Evolutionary conservation across 1,140 invertebrate species (phyloP), one percentile per base, ranked within the genome.

Genomic region (Physella acuta): DNA sequence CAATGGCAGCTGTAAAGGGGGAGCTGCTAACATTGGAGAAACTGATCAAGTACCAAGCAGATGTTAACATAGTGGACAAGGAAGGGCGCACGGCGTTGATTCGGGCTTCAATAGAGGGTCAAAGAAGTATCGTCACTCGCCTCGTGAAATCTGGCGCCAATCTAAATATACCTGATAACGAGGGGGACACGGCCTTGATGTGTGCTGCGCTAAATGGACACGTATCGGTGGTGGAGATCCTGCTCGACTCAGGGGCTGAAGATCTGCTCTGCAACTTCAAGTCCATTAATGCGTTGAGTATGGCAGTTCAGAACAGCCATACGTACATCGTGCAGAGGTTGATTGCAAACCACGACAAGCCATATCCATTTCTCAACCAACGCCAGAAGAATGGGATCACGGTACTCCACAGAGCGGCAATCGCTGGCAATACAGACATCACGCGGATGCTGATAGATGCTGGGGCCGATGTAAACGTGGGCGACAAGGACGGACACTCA

Each of bases 141-240:
- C 37, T 72, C 24, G 17, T 72, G 49, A 59, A 67, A 36, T 64
- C 71, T 0, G 65, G 65, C 1, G 65, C 71, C 4, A 37, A 72
- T 53, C 8, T 44, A 16, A 56, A 3, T 16, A 68, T 72, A 31
- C n/a, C 31, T 28, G 71, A 72, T 31, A 68, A 61, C 37, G 60
- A 72, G 30, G 71, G 71, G 1, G 66, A 72, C 65, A 72, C 71
- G 0, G 65, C 71, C 3, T 59, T 72, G 20, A 72, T 72, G 58
- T 56, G 65, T 68, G 34, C 58, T 17, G 24, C 28, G 26, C 30
- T 26, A 53, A 53, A 58, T 63, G 65, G 71, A 68, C 49, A 63
- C 26, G 34, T 52, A 2, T 28, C 30, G 20, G 37, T 68, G 0
- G 71, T 56, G 4, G 49, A 72, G 34, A 52, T 68, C n/a, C 49